These are phyloP conservation scores for Protobothrops mucrosquamatus DNA, from an alignment of 2,113 vertebrate species.

Conservation along the genomic window DNA sequence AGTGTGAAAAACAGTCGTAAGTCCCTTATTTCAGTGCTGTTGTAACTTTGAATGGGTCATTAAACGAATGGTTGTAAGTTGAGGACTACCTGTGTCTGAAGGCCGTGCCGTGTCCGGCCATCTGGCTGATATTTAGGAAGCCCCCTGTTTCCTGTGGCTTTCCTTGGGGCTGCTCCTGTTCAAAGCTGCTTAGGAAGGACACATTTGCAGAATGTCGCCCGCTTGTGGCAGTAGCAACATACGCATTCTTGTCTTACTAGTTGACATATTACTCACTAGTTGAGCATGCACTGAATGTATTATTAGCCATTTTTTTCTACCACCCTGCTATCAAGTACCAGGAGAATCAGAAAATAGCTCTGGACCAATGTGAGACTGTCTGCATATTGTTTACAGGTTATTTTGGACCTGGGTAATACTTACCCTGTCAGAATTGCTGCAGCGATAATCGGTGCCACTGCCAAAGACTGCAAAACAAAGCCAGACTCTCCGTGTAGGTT, in stretches of 20 bases:
- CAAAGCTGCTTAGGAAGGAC: neutral
- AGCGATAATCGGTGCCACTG: slow-evolving; percentile 1
- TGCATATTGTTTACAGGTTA: slow-evolving; percentile 73
- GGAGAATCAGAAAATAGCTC: slow-evolving; percentile 82
- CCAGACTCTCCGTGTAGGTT: slow-evolving; percentile 48
- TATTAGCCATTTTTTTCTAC: slow-evolving; percentile 76
- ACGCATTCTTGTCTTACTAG: slow-evolving; percentile 70
- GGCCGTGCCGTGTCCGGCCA: slow-evolving; percentile 57
- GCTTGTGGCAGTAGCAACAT: slow-evolving; percentile 50
- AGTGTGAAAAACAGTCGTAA: neutral
- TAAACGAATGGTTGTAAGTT: neutral
- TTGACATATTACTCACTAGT: slow-evolving; percentile 77
- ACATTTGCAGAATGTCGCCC: neutral
- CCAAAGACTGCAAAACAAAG: slow-evolving; percentile 27
- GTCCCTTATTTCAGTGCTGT: neutral
- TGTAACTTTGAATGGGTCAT: neutral
- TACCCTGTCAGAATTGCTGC: slow-evolving; percentile 36
- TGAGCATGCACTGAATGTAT: slow-evolving; percentile 80
- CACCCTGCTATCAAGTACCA: slow-evolving; percentile 77
- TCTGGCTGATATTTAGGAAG: slow-evolving; percentile 49
- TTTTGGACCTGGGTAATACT: slow-evolving; percentile 67
- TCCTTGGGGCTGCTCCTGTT: neutral
- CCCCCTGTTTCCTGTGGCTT: neutral
- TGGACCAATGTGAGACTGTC: slow-evolving; percentile 72
- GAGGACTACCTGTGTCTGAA: slow-evolving; percentile 40